A percentile compares a stretch with the other conserved stretches of the same genome.
Evolutionary conservation across 1,140 invertebrate genomes (phyloP).

Genomic region (Zaprionus taronus): DNA sequence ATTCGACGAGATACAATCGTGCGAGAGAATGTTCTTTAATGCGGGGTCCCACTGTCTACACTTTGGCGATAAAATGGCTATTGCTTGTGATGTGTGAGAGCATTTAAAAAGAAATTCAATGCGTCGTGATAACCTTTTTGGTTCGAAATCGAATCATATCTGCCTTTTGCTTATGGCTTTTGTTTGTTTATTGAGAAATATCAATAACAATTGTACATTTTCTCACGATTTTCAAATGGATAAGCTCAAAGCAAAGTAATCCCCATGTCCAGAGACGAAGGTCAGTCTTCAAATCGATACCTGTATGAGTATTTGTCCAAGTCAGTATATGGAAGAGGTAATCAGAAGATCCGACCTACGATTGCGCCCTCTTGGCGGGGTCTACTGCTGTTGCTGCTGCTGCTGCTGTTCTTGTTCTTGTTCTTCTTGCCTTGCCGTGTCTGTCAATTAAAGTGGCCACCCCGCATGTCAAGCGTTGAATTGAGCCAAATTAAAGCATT

Average conservation of each 20-base stretch:
- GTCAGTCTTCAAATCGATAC: conserved; percentile 20
- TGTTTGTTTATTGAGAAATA: conserved; percentile 70
- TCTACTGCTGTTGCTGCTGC: neutral
- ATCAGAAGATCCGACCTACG: neutral
- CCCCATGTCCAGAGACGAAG: conserved; percentile 33
- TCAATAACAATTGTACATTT: conserved; percentile 75
- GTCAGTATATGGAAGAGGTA: neutral
- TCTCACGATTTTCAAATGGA: conserved; percentile 70
- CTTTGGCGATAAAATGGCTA: conserved; percentile 38
- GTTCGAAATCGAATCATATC: conserved; percentile 52
- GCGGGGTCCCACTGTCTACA: conserved; percentile 19
- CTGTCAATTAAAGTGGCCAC: conserved; percentile 73
- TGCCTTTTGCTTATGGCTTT: conserved; percentile 40
- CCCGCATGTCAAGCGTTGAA: conserved; percentile 77
- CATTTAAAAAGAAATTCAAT: conserved; percentile 63
- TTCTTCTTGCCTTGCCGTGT: conserved; percentile 30
- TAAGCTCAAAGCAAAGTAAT: conserved; percentile 14
- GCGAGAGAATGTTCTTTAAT: neutral
- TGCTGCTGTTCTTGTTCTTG: neutral
- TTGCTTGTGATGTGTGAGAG: conserved; percentile 26
- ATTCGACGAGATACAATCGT: neutral
- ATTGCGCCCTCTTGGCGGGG: neutral
- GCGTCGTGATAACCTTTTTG: conserved; percentile 68
- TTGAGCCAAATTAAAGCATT: conserved; percentile 82
- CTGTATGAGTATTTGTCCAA: neutral